Base-by-base conservation (phyloP, 2,888 invertebrate genomes). In the Melieria omissa region DNA sequence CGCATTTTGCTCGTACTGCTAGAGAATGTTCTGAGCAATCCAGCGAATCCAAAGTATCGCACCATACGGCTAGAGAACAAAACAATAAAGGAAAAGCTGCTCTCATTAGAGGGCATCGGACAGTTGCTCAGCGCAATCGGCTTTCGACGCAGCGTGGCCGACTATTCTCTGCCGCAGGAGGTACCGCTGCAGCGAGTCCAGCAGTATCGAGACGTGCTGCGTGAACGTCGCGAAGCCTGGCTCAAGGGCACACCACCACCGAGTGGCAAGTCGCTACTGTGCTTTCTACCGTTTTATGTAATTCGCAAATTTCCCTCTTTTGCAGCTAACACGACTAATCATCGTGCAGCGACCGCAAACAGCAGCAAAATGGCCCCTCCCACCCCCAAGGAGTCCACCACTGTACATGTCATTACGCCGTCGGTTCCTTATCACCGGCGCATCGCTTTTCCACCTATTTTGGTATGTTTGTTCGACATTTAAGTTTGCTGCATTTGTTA, bases 401-500 rank as follows among this genome's bases (percentile, higher is more conserved):
- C 55, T 45, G 44, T 67, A 5, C 69, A 78, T 73, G 80, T 80
- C 14, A 78, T 83, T 45, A 77, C 78, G 29, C 81, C 83, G 29
- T 80, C 81, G 9, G 80, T 79, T 72, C 80, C 85, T 41, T 87
- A 85, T 74, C 78, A 75, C 4, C 81, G 85, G 62, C 83, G 86
- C 55, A 85, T 89, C 7, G 77, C 76, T 8, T 88, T 88, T 63
- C 81, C 87, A n/a, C 84, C 87, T 72, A 80, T 89, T 55, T 81
- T 90, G 87, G 90, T 90, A 84, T 77, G 78, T 71, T 29, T 6
- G 42, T 63, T 16, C 58, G 42, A n/a, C 4, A 42, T 49, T 65
- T n/a, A 14, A 5, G 7, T 44, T 55, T 46, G 12, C n/a, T 67
- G 7, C 10, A 46, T 46, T 58, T 41, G 10, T 65, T 49, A 7